These are phyloP conservation scores for Macrophya alboannulata DNA, from an alignment of 2,888 invertebrate genomes.

Conservation along the genomic window DNA sequence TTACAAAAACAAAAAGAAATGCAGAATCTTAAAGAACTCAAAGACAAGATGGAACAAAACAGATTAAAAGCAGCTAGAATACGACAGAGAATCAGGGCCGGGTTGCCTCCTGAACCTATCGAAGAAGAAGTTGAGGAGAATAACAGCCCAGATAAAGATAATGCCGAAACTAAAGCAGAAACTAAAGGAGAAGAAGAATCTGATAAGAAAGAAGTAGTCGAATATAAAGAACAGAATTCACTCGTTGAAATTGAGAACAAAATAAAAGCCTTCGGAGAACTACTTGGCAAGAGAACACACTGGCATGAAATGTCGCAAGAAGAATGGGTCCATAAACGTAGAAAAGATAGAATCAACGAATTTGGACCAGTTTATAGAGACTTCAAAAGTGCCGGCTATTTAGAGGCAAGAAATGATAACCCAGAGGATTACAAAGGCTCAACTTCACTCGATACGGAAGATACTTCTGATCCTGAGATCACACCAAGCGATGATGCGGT, in stretches of 20 bases:
- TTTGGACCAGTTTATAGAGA: constrained; percentile 86
- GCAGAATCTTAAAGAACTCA: constrained; percentile 83
- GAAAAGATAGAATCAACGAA: constrained; percentile 87
- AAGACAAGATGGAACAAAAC: constrained; percentile 87
- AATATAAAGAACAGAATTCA: constrained; percentile 64
- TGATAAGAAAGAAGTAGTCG: constrained; percentile 43
- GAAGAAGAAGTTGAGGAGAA: constrained; percentile 69
- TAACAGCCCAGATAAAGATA: constrained; percentile 61
- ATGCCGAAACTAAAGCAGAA: constrained; percentile 61
- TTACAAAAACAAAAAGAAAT: constrained; percentile 85
- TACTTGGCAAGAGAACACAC: constrained; percentile 80
- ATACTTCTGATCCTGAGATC: constrained; percentile 56
- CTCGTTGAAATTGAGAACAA: constrained; percentile 73
- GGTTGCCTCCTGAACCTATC: constrained; percentile 84
- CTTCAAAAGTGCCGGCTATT: constrained; percentile 67
- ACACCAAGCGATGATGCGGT: neutral
- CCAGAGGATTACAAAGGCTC: constrained; percentile 38
- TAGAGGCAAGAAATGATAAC: constrained; percentile 51
- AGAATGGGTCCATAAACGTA: constrained; percentile 89
- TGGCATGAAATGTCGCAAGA: constrained; percentile 88
- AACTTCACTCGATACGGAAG: constrained; percentile 53
- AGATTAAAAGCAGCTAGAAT: constrained; percentile 88
- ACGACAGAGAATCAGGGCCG: constrained; percentile 87
- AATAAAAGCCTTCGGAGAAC: constrained; percentile 74
- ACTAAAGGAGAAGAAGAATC: constrained; percentile 60